Base-by-base conservation (phyloP, 2,888 invertebrate genomes). In the Adela reaumurella region DNA sequence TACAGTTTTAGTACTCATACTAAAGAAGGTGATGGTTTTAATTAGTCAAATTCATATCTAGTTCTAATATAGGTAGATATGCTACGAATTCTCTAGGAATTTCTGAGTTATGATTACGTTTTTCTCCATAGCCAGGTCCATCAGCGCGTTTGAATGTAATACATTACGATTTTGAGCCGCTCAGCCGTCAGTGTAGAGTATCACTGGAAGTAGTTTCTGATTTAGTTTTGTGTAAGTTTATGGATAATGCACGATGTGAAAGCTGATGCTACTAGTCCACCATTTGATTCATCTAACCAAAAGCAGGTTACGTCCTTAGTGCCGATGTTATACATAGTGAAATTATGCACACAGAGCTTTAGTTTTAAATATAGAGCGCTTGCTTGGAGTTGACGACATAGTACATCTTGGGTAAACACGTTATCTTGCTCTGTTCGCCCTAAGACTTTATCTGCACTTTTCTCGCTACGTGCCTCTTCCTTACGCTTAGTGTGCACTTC, bases 331-430 rank as follows among this genome's bases (percentile, higher is more conserved):
- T 49, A 53, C 41, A 52, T 51, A 1, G 53, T 52, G 46, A 51
- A 55, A 52, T 56, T 57, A 46, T 56, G 54, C 6, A 56, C 55
- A 49, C 51, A 51, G n/a, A 58, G 48, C 49, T 55, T 54, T 24
- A 53, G 56, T 50, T 58, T 57, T 50, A 49, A 58, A 44, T 56
- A 55, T 8, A 52, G 41, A 43, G 55, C 48, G 52, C 56, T 57
- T 6, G 53, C 56, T 43, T 56, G 43, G 28, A 57, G 19, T 19
- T 50, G 43, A 19, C 57, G 55, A 51, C 55, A 57, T 48, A 56
- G 52, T 11, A 59, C 17, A 46, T 59, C 59, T 46, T 50, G 48
- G 18, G 57, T 58, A 29, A 59, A 50, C 17, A 52, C 49, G 41
- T 54, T 49, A 14, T 46, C 43, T n/a, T 52, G 46, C 14, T 49